These are phyloP conservation scores for Lasaia peninsularis DNA, from an alignment of 1,140 invertebrate species.

Conservation along the genomic window DNA sequence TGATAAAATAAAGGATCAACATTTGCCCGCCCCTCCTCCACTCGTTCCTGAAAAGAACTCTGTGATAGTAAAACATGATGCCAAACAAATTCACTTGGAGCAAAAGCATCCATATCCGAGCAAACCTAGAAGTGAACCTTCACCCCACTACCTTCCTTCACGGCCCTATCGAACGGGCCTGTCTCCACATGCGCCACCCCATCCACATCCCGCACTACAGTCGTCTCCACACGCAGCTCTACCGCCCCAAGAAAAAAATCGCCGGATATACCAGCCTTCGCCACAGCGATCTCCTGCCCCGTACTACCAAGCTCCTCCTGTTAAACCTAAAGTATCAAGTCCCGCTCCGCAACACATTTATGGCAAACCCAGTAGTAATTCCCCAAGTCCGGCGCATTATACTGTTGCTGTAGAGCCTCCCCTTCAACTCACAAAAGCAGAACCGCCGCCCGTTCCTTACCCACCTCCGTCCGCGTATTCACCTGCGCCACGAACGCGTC, in stretches of 20 bases:
- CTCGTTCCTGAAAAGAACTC: constrained; percentile 84
- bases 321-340: constrained; percentile 86
- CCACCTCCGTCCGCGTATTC: constrained; percentile 75
- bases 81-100: constrained; percentile 78
- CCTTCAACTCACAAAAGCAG: constrained; percentile 82
- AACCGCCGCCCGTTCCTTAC: constrained; percentile 82
- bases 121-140: constrained; percentile 79
- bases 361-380: constrained; percentile 82
- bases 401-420: constrained; percentile 78
- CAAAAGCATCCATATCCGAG: constrained; percentile 81
- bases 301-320: constrained; percentile 75
- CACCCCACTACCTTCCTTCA: constrained; percentile 80
- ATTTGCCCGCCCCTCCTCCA: constrained; percentile 79
- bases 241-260: constrained; percentile 79
- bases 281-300: constrained; percentile 83
- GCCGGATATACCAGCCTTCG: constrained; percentile 85
- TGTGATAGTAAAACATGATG: constrained; percentile 88
- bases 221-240: constrained; percentile 76
- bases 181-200: constrained; percentile 71
- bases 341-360: constrained; percentile 89
- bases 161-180: constrained; percentile 80
- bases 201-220: constrained; percentile 76
- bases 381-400: constrained; percentile 80
- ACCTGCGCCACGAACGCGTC: constrained; percentile 79
- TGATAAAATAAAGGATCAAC: constrained; percentile 76